Base-by-base conservation (phyloP, 1,140 invertebrate species). In the Popillia japonica region DNA sequence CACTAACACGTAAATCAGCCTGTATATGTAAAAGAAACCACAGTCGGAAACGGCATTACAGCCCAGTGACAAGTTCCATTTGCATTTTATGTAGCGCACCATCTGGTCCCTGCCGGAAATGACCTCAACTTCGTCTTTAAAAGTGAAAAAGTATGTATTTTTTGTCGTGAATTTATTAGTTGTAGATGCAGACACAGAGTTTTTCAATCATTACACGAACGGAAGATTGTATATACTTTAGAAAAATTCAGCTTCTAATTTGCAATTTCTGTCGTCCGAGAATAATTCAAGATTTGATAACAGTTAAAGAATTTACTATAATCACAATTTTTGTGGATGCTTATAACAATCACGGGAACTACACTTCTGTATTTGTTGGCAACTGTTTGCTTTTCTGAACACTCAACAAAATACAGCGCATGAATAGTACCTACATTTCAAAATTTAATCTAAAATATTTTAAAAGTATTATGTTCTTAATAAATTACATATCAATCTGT, bases 51-150 rank as follows among this genome's bases (percentile, higher is more conserved):
- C 17, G 14, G 27, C 17, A 55, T 17, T 34, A 55, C 11, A 55
- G 17, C 14, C n/a, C n/a, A 55, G 48, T 17, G 17, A 55, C 17
- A 55, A 55, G 48, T 14, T 55, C 27, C 48, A 17, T 17, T 17
- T 55, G 17, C 48, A 55, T 55, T 55, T 55, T 17, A 55, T 55
- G 6, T 55, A 55, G 17, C 14, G 48, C 17, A n/a, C 48, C 48
- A 55, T 55, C 48, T 55, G 48, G 48, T 17, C 17, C n/a, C 17
- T 55, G 48, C 48, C 48, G 48, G 48, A 55, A 55, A 55, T 55
- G 48, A 55, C 48, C 17, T 55, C 48, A 55, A 17, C 48, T 55
- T 55, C 7, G 48, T 55, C 11, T 48, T 48, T 48, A 48, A 48
- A 48, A 48, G 14, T 55, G 48, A 55, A 17, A 55, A 3, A 17